Conservation (phyloP, 2,888 invertebrate genomes). For the Tryphoninae sp. region DNA sequence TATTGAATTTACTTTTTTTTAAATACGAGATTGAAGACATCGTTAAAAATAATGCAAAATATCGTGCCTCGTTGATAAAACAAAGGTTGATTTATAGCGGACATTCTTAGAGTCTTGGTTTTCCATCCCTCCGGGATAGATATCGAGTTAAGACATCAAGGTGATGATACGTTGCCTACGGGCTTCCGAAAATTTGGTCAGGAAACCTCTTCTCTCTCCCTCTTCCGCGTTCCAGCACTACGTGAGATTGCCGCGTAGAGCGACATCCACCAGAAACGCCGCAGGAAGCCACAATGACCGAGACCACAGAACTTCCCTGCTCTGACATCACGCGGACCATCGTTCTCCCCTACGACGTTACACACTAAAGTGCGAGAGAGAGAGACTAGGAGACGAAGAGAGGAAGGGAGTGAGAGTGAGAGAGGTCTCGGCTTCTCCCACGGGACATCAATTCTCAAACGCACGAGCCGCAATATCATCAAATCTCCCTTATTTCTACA, state of each 20-base stretch:
- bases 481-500: conserved; percentile 10
- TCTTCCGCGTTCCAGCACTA: not conserved
- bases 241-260: conserved; percentile 27
- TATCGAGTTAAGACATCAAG: conserved; percentile 20
- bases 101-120: not conserved
- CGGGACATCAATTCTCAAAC: conserved; percentile 37
- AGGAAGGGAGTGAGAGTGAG: no score
- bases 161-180: conserved; percentile 19
- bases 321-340: conserved; percentile 51
- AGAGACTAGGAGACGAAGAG: no score
- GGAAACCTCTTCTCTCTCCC: not conserved
- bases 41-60: no score
- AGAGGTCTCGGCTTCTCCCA: conserved; percentile 19
- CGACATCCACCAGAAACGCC: conserved; percentile 15
- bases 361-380: not conserved
- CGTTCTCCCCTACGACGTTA: conserved; percentile 10
- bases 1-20: no score
- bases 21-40: no score
- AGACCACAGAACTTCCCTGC: conserved; percentile 53
- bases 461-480: conserved; percentile 20
- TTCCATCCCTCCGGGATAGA: not conserved
- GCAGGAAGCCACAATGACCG: conserved; percentile 52
- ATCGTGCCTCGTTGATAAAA: no score
- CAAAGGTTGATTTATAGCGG: not conserved
- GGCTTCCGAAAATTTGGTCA: conserved; percentile 23